Evolutionary conservation across 2,888 invertebrate species (phyloP), one percentile per base, ranked within the genome.

Genomic region (Nomada fucata): DNA sequence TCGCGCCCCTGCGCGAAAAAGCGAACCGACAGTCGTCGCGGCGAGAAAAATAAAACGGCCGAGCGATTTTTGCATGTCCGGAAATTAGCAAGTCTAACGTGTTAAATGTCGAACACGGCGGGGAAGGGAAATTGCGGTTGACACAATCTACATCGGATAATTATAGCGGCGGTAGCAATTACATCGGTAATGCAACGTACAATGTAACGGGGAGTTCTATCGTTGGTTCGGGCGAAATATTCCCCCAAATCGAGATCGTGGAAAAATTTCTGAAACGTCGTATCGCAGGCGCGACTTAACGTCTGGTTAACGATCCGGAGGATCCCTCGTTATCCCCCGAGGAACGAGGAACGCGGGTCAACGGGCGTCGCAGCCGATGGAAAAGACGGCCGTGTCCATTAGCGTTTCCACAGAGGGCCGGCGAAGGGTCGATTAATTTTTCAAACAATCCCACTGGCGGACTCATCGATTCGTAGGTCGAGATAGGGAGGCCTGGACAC

Each of bases 371-470:
- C 88, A 86, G 85, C 79, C 84, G 83, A 78, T 73, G 79, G 85
- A 72, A 85, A 82, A 84, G 74, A 70, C 76, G 81, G 67, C 13
- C 68, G 70, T 29, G 79, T 82, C 86, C 89, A 91, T 91, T 91
- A 91, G 84, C 85, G 86, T 89, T 91, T 89, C 84, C 86, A 85
- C 83, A 86, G 83, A 85, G 83, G 83, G 76, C 69, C 78, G n/a
- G 36, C 65, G 68, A 61, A 55, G 83, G 72, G 76, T 82, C 89
- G 91, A 91, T 91, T 90, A 89, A 91, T 91, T 91, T 91, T 91
- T 90, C 89, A 88, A 91, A 90, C 86, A 84, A 89, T 90, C 84
- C 86, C 81, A 82, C 65, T 74, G 65, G 65, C 71, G 67, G 72
- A 68, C 81, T 82, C 77, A 82, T 85, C 86, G 89, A 90, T 90